phyloP scores from a whole-genome alignment of 2,888 invertebrate species.

The Malthinus seriepunctatus region DNA sequence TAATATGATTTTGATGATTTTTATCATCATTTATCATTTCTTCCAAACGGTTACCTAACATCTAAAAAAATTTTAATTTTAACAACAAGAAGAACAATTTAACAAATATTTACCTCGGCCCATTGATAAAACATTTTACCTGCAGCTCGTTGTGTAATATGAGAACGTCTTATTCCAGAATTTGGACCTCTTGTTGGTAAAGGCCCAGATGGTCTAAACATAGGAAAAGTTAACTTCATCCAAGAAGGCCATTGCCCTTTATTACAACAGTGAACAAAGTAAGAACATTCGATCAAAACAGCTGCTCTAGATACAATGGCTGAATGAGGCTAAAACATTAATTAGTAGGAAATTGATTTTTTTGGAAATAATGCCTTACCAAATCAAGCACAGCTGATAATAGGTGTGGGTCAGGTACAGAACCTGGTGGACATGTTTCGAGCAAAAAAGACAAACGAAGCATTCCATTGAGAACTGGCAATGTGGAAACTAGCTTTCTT shows the following conservation, averaged over 20 bases:
- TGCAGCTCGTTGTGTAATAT: conserved; percentile 83
- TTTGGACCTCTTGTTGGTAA: conserved; percentile 55
- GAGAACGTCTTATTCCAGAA: conserved; percentile 59
- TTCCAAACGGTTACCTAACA: conserved; percentile 86
- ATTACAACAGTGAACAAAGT: conserved; percentile 97
- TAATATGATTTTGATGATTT: conserved; percentile 68
- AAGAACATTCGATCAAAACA: conserved; percentile 90
- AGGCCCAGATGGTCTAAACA: conserved; percentile 74
- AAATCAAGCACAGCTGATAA: conserved; percentile 93
- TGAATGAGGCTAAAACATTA: conserved; percentile 76
- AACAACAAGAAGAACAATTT: neutral
- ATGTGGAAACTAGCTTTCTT: conserved; percentile 78
- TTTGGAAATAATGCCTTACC: conserved; percentile 59
- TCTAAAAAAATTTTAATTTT: conserved; percentile 50
- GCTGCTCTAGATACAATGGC: conserved; percentile 93
- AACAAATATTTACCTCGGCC: conserved; percentile 72
- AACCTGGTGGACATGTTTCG: conserved; percentile 95
- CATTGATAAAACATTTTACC: conserved; percentile 98
- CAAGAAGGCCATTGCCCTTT: conserved; percentile 98
- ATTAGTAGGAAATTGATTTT: conserved; percentile 4
- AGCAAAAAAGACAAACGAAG: conserved; percentile 87
- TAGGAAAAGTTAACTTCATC: conserved; percentile 86
- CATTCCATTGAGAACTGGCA: conserved; percentile 85
- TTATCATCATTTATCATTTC: conserved; percentile 86
- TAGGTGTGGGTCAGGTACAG: conserved; percentile 94